Evolutionary conservation across 2,113 vertebrate genomes (phyloP), one percentile per base, ranked within the genome.

Genomic region (Pyrgilauda ruficollis): DNA sequence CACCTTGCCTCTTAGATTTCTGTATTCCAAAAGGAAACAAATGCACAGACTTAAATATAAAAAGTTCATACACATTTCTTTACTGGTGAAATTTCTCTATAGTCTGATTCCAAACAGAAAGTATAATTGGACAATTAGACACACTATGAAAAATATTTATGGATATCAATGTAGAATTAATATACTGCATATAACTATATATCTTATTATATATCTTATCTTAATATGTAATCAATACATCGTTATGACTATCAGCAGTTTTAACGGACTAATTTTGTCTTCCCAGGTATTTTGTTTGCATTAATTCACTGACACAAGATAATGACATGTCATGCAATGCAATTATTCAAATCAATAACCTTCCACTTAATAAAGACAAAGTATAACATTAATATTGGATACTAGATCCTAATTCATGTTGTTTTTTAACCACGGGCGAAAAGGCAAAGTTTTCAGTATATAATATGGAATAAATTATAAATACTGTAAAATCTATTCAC

Each of bases 301-400:
- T 93, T 90, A 93, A 59, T 86, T 88, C 68, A 81, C 50, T 84
- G 80, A 66, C 50, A 62, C 23, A 50, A 21, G 52, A 5, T 85
- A 93, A 90, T 46, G 50, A 43, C 30, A 58, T 46, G 37, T 22
- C 70, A 37, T 74, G 43, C 50, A 77, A 67, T n/a, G 46, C 39
- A 80, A 50, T 82, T 90, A 74, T 88, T 90, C 63, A 88, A 86
- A 84, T 88, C 59, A 74, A 90, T 90, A 95, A 33, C 23, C 19
- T 83, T 90, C 67, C 74, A 31, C 22, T 89, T 81, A 88, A 77
- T 81, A 76, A 39, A 74, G 75, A 86, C 27, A 50, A 90, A 90
- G n/a, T 55, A 67, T 23, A 81, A 67, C 27, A 77, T 74, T 66
- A 93, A 4, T 28, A 28, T 15, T 58, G 46, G 26, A 90, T 50